These are phyloP conservation scores for Brachyopa scutellaris DNA, from an alignment of 2,888 invertebrate genomes.

Conservation along the genomic window DNA sequence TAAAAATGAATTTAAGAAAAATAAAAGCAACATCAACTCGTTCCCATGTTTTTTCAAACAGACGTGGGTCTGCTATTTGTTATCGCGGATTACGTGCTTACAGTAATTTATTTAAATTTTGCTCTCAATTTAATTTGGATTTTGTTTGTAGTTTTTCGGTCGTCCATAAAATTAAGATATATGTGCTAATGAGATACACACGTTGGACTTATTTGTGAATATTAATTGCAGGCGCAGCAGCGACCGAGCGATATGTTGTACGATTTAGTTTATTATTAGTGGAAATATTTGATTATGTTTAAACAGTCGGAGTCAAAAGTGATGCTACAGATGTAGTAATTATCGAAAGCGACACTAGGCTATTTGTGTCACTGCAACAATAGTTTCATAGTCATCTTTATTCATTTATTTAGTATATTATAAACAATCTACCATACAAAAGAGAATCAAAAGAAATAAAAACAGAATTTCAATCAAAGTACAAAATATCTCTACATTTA, in stretches of 20 bases:
- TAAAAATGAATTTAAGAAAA: conserved; percentile 43
- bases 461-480: conserved; percentile 41
- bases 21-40: conserved; percentile 36
- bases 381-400: conserved; percentile 41
- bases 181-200: conserved; percentile 61
- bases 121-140: conserved; percentile 63
- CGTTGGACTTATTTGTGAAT: conserved; percentile 53
- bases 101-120: conserved; percentile 71
- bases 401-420: conserved; percentile 35
- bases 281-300: conserved; percentile 28
- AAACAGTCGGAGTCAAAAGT: no score
- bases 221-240: conserved; percentile 32
- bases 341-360: no score
- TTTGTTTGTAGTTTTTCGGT: conserved; percentile 38
- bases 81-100: conserved; percentile 64
- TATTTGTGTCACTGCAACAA: no score
- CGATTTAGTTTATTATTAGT: conserved; percentile 39
- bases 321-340: no score
- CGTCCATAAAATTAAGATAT: conserved; percentile 65
- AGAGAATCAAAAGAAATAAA: conserved; percentile 17
- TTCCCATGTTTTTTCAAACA: conserved; percentile 26
- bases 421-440: conserved; percentile 53
- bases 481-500: conserved; percentile 46
- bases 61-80: conserved; percentile 47
- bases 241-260: neutral